Base-by-base conservation (phyloP, 2,113 vertebrate genomes). In the Nothobranchius kuhntae region DNA sequence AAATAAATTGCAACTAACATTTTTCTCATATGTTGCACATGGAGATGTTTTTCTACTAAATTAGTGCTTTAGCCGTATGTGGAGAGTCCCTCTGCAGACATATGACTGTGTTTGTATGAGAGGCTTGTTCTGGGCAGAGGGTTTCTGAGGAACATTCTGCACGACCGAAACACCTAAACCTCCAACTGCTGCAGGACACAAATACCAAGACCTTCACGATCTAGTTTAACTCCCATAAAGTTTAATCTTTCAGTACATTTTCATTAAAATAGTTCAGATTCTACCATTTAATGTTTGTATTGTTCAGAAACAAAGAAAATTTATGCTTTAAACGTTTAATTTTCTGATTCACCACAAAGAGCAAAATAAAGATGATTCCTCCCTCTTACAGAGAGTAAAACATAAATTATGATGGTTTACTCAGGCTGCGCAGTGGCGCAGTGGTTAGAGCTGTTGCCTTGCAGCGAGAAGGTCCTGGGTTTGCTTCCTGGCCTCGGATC, bases 21-120 rank as follows among this genome's bases (percentile, higher is more conserved):
- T 15, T 53, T 30, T 7, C 40, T 53, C 7, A 30, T 7, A 12
- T 24, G 21, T 51, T 58, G 7, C 1, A 30, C 0, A 47, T 7
- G 38, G 17, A n/a, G 15, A 15, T 46, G 21, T 36, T 47, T 17
- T 24, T 55, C 3, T 53, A 4, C 55, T 2, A 59, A 9, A 15
- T 4, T 9, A 21, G 0, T 21, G 7, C 7, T 6, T 40, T n/a
- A 0, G 21, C 47, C 40, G 21, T 53, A 53, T 9, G 48, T 10
- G 44, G 12, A 13, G 17, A 36, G 3, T 0, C 50, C 46, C 0
- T 36, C n/a, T 51, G 10, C 2, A 46, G 56, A n/a, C n/a, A 47
- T 50, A 44, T 0, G 17, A 46, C 46, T 61, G 52, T 13, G 14
- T 55, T 59, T 74, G 65, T 55, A 8, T 36, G 47, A 48, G 30